A percentile compares a stretch with the other conserved stretches of the same genome.
Evolutionary conservation across 2,888 invertebrate genomes (phyloP).

Genomic region (Rhaphigaster nebulosa): DNA sequence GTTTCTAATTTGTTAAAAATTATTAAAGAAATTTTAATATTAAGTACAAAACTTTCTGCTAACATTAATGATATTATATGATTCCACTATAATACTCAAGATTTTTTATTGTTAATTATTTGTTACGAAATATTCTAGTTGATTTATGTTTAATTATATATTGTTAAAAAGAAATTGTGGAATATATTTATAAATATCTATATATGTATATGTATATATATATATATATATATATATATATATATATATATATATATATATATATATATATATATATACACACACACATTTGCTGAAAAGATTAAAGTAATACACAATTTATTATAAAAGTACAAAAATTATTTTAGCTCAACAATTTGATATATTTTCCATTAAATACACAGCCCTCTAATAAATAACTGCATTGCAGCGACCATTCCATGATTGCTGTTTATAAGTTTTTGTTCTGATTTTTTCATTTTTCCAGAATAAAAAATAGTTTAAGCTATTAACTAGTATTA

Average conservation of each 20-base stretch:
- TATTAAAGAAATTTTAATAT: neutral
- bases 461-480: neutral
- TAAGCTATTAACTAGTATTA: neutral
- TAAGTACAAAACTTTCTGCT: neutral
- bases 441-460: neutral
- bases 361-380: neutral
- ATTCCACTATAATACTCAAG: slow-evolving; percentile 32
- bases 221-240: slow-evolving; percentile 5
- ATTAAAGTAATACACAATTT: neutral
- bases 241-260: slow-evolving; percentile 37
- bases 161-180: neutral
- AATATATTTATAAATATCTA: slow-evolving; percentile 17
- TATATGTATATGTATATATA: slow-evolving; percentile 27
- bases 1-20: neutral
- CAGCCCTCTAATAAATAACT: neutral
- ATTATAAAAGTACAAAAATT: neutral
- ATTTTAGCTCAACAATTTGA: neutral
- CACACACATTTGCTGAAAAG: neutral
- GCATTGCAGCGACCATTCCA: neutral
- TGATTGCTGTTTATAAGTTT: neutral
- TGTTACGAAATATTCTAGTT: slow-evolving; percentile 23
- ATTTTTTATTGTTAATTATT: slow-evolving; percentile 38
- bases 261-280: neutral
- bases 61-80: slow-evolving; percentile 23
- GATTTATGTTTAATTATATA: slow-evolving; percentile 13